Conservation (phyloP, 2,797 vertebrate species). For the Melanogrammus aeglefinus region DNA sequence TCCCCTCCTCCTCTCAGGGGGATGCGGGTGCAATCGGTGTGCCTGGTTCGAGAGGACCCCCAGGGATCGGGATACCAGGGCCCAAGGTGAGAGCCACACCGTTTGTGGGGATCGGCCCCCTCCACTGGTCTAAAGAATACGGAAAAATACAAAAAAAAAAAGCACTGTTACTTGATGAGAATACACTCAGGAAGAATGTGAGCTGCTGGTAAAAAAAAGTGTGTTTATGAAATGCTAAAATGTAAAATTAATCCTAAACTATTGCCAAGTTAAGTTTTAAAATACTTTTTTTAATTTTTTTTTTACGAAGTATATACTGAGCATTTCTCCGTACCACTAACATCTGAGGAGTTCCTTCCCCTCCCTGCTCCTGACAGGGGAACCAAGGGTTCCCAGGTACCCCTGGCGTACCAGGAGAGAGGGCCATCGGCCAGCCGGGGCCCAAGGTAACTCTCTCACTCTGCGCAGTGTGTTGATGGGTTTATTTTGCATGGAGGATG, state of each 20-base stretch:
- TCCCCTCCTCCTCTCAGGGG: slow-evolving; percentile 66
- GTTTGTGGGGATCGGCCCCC: neutral
- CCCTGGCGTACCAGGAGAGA: slow-evolving; percentile 72
- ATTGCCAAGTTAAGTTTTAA: no score
- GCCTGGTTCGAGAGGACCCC: slow-evolving; percentile 75
- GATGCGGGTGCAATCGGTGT: slow-evolving; percentile 74
- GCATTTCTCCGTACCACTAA: no score
- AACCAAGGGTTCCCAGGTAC: slow-evolving; percentile 75
- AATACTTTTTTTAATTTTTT: no score
- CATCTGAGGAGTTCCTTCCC: neutral
- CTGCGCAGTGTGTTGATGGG: neutral
- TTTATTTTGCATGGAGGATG: neutral
- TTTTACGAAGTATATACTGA: no score
- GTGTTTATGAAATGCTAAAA: no score
- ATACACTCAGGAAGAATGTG: neutral
- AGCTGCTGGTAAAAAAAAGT: neutral
- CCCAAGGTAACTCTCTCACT: slow-evolving; percentile 60
- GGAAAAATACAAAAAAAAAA: neutral
- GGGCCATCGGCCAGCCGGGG: slow-evolving; percentile 73
- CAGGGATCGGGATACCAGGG: slow-evolving; percentile 73
- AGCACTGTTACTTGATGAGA: neutral
- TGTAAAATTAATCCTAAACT: no score
- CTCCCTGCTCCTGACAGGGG: slow-evolving; percentile 65
- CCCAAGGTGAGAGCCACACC: slow-evolving; percentile 73
- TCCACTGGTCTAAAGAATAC: neutral